phyloP scores from a whole-genome alignment of 2,113 vertebrate species.

The Onychostruthus taczanowskii region DNA sequence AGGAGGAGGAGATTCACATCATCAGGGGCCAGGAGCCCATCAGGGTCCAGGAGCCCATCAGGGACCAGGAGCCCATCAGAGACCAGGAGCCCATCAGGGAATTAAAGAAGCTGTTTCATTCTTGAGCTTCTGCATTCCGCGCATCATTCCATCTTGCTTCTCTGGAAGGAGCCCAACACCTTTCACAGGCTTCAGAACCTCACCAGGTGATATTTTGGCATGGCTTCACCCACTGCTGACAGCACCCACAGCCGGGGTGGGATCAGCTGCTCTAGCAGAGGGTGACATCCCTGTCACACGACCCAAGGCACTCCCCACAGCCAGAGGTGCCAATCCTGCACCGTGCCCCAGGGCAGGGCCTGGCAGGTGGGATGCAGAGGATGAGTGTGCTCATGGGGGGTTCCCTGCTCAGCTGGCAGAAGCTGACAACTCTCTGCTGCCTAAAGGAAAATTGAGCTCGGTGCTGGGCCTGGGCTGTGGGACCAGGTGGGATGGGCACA shows the following conservation, averaged over 20 bases:
- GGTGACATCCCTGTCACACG: background rate
- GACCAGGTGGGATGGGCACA: background rate
- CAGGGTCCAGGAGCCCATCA: fast-evolving
- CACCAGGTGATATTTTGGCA: fast-evolving
- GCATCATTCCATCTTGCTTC: background rate
- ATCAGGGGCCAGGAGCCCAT: too few relatives aligned
- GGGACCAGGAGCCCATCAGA: background rate
- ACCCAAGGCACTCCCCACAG: fast-evolving
- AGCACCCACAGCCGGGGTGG: fast-evolving
- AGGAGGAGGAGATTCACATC: background rate
- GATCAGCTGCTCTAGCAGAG: background rate
- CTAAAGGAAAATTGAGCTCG: background rate
- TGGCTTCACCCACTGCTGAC: background rate
- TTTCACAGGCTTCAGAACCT: background rate
- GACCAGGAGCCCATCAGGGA: background rate
- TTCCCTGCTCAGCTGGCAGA: background rate
- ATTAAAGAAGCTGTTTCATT: background rate
- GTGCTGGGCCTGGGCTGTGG: background rate
- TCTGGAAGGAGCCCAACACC: background rate
- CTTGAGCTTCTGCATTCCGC: background rate
- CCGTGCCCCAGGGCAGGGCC: fast-evolving
- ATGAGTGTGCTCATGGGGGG: fast-evolving
- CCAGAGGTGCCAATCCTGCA: fast-evolving
- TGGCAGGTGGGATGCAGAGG: too few relatives aligned
- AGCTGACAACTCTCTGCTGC: background rate